phyloP scores from a whole-genome alignment of 2,113 vertebrate genomes.

The Gobio gobio region DNA sequence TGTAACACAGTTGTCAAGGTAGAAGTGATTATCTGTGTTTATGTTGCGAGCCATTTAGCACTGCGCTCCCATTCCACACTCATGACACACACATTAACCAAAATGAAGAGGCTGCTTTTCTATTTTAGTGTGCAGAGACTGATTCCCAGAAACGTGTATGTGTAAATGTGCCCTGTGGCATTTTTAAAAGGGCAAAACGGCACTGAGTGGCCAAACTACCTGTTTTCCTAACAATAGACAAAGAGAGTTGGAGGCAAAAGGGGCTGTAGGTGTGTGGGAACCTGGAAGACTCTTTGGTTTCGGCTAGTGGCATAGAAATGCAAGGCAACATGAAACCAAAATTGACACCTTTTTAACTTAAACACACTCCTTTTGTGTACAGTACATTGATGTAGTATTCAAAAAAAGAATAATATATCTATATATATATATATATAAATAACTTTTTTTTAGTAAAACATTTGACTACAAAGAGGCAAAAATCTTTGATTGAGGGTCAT shows the following conservation, averaged over 20 bases:
- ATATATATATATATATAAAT: too few species aligned
- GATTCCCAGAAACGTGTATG: slow-evolving; percentile 10
- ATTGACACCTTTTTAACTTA: background rate
- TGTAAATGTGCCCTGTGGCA: background rate
- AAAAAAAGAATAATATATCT: too few species aligned
- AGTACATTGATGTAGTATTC: background rate
- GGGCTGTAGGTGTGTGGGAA: background rate
- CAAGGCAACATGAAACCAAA: background rate
- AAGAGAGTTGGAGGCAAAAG: background rate
- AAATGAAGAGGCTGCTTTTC: slow-evolving; percentile 4
- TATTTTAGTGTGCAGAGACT: background rate
- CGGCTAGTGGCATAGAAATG: background rate
- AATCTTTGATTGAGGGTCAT: too few species aligned
- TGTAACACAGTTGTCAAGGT: slow-evolving; percentile 7
- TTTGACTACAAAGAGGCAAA: background rate
- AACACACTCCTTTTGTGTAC: background rate
- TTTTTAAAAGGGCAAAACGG: background rate
- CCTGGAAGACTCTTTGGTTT: background rate
- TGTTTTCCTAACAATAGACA: background rate
- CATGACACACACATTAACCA: slow-evolving; percentile 13
- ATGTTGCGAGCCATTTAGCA: slow-evolving; percentile 31
- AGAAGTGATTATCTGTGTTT: slow-evolving; percentile 19
- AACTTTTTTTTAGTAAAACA: too few species aligned
- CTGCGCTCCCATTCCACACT: slow-evolving; percentile 18
- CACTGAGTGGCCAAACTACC: background rate